Conservation (phyloP, 1,140 invertebrate species). For the Cotesia vestalis region DNA sequence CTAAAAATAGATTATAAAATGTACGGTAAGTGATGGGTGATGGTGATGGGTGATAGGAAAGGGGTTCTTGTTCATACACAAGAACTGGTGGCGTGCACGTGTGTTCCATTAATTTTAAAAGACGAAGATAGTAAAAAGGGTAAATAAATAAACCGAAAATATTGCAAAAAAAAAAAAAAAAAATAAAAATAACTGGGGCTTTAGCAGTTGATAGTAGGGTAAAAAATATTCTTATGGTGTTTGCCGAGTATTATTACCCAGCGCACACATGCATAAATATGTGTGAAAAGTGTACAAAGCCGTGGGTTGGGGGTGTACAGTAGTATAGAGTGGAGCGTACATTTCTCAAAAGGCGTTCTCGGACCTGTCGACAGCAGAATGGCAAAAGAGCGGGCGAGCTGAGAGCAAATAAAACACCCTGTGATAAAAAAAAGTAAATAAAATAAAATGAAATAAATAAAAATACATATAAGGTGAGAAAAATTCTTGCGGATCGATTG, state of each 20-base stretch:
- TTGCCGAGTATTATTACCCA: not conserved
- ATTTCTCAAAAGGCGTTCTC: conserved; percentile 41
- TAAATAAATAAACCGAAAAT: conserved; percentile 12
- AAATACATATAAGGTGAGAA: conserved; percentile 1
- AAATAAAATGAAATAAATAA: not conserved
- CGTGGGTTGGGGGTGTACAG: conserved; percentile 14
- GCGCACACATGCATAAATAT: conserved; percentile 24
- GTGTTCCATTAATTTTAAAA: conserved; percentile 41
- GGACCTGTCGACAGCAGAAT: conserved; percentile 40
- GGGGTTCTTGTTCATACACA: not conserved
- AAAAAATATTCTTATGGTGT: not conserved
- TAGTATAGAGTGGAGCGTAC: conserved; percentile 29
- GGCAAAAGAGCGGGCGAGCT: conserved; percentile 31
- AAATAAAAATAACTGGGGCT: conserved; percentile 1
- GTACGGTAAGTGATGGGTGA: conserved; percentile 9
- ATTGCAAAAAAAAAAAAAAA: not conserved
- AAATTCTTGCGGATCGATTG: not conserved
- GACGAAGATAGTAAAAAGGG: conserved; percentile 23
- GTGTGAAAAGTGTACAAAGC: conserved; percentile 14
- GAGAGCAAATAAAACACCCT: conserved; percentile 4
- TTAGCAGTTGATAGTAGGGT: not conserved
- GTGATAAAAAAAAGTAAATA: not conserved
- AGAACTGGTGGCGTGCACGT: conserved; percentile 34
- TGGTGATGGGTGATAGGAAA: too few species aligned
- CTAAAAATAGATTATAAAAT: conserved; percentile 14